These are phyloP conservation scores for Magallana ariakensis DNA, from an alignment of 1,140 invertebrate species.

Conservation along the genomic window DNA sequence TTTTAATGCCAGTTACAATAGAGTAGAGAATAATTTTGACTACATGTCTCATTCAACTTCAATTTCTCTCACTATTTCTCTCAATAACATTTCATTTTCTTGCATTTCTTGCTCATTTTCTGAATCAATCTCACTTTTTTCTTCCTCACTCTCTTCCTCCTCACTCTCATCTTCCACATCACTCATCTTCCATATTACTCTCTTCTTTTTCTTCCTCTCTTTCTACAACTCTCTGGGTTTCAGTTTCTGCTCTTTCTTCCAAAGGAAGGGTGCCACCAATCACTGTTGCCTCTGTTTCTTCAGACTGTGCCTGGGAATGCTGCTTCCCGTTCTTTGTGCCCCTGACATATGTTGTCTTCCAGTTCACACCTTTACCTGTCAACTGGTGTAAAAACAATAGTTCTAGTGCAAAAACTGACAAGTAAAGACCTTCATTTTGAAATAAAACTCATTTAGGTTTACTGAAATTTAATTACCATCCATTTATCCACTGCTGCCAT, in stretches of 20 bases:
- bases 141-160: neutral
- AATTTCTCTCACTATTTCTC: neutral
- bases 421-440: neutral
- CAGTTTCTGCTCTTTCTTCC: neutral
- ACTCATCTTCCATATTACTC: no score
- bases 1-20: neutral
- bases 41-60: neutral
- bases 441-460: neutral
- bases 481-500: neutral
- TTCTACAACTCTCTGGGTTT: neutral
- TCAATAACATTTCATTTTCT: neutral
- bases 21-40: neutral
- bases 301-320: no score
- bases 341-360: neutral
- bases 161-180: neutral
- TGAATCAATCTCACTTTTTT: neutral
- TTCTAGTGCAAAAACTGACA: no score
- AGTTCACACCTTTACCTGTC: neutral
- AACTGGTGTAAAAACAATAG: neutral
- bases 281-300: neutral
- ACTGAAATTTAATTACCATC: constrained; percentile 6
- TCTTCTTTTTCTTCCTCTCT: neutral
- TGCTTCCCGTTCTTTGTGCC: neutral
- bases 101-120: neutral
- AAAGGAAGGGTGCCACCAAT: no score